Base-by-base conservation (phyloP, 2,888 invertebrate species). In the Orthosia gracilis region DNA sequence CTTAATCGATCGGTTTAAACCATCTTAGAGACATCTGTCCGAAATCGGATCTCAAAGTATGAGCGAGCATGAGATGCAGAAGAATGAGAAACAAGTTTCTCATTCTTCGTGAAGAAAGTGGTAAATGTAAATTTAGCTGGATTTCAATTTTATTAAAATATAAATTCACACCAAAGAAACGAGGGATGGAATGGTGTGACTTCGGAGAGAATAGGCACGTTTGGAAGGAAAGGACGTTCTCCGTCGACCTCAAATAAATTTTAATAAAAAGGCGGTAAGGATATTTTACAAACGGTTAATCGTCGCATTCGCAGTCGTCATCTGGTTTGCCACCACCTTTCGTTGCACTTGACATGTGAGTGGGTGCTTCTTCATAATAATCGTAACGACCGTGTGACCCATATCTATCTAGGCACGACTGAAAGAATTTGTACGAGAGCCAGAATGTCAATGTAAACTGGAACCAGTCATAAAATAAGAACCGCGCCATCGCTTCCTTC, bases 391-490 rank as follows among this genome's bases (percentile, higher is more conserved):
- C 50, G 17, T 74, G 50, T 0, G 57, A 17, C 3, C 67, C 67
- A 11, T 31, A 58, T 58, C 12, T 58, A 7, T 61, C 18, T 15
- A 75, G 2, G 13, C 69, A 11, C 4, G 54, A n/a, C 9, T 78
- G 75, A 31, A 78, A 75, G 26, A 75, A 55, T 55, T 75, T 78
- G 40, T 75, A 75, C 12, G 75, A 75, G 15, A 78, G 11, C 52
- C 59, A 78, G 13, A 75, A 75, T 18, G 75, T 61, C 0, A 61
- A 5, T 45, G 45, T 15, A 1, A 61, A 15, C 7, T 45, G 45
- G 9, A 61, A 1, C 61, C 61, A 61, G 17, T 61, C 61, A 3
- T 61, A 21, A 4, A 61, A 61, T 21, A 61, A 4, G 3, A 9
- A 4, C 9, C 61, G 21, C 15, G 61, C 61, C 45, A 45, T 61